Base-by-base conservation (phyloP, 1,140 invertebrate species). In the Pissodes strobi region DNA sequence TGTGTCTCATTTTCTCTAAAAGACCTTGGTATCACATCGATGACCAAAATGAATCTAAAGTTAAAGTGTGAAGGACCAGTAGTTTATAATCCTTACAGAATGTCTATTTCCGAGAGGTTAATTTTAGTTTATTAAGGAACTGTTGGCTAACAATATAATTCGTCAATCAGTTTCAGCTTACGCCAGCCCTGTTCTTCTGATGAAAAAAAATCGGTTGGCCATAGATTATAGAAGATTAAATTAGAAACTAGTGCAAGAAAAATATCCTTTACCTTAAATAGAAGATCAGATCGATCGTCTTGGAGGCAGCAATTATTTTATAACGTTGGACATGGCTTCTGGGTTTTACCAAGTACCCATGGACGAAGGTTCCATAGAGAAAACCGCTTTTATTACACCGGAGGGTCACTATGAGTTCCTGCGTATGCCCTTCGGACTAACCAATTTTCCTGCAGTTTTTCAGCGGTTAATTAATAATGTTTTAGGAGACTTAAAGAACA, bases 211-310 rank as follows among this genome's bases (percentile, higher is more conserved):
- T 25, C 61, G 71, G 25, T 68, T 70, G 1, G 21, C 52, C 6
- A n/a, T n/a, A n/a, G 73, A 77, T 51, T 77, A 49, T 59, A 18
- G 74, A 12, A 64, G 66, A 41, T 39, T 76, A 18, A 77, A n/a
- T n/a, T n/a, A 75, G 1, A 71, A 69, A 30, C 72, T 66, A 2
- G 22, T 71, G 0, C 49, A 71, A n/a, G 74, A 76, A 39, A 43
- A 64, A 18, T 77, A 64, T 48, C 74, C 69, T 2, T 23, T 73
- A 1, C 72, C 74, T 9, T 49, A 67, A 12, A 76, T 76, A 1
- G 79, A 80, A 10, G 79, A 82, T 21, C 67, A 66, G 51, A 22
- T 78, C 1, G 70, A 73, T 21, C 23, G 43, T 8, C 15, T 77
- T 18, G 38, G 37, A 22, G 53, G 60, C 6, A 64, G 45, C 57